A percentile compares a stretch with the other conserved stretches of the same genome.
These are phyloP conservation scores for Elephas maximus DNA, from an alignment of 2,113 vertebrate species.

Conservation along the genomic window DNA sequence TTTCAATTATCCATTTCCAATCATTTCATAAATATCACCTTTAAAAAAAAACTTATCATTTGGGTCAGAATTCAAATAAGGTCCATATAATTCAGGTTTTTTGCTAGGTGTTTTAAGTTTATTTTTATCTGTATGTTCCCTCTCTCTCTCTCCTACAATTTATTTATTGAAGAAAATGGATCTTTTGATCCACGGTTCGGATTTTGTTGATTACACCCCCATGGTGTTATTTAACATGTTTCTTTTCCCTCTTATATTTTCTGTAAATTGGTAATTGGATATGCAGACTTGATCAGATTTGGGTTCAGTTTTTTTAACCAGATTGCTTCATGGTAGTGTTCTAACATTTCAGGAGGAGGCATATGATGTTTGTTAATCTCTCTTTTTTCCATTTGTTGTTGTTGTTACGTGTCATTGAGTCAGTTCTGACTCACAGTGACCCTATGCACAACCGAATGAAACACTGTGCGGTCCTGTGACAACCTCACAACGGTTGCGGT, in stretches of 20 bases:
- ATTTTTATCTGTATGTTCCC: neutral
- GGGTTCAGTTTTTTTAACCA: neutral
- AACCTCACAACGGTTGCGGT: too few relatives aligned
- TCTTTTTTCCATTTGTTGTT: neutral
- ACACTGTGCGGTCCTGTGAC: too few relatives aligned
- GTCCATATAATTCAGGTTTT: neutral
- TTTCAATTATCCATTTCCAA: neutral
- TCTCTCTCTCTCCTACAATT: neutral
- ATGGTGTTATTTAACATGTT: neutral
- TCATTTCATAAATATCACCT: neutral
- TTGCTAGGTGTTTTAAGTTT: neutral
- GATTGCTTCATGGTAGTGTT: neutral
- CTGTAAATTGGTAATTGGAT: neutral
- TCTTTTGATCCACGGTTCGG: neutral
- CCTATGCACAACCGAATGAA: too few relatives aligned
- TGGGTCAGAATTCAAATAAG: too few relatives aligned
- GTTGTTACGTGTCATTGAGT: too few relatives aligned
- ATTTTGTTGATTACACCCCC: neutral
- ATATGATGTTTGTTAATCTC: neutral
- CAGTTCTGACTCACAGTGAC: too few relatives aligned
- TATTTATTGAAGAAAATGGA: constrained; percentile 48
- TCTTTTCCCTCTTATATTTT: neutral
- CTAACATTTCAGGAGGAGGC: neutral
- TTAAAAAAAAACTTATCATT: too few relatives aligned
- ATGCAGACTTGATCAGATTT: neutral